Evolutionary conservation across 2,113 vertebrate genomes (phyloP).

Genomic region (Sclerurus mexicanus): DNA sequence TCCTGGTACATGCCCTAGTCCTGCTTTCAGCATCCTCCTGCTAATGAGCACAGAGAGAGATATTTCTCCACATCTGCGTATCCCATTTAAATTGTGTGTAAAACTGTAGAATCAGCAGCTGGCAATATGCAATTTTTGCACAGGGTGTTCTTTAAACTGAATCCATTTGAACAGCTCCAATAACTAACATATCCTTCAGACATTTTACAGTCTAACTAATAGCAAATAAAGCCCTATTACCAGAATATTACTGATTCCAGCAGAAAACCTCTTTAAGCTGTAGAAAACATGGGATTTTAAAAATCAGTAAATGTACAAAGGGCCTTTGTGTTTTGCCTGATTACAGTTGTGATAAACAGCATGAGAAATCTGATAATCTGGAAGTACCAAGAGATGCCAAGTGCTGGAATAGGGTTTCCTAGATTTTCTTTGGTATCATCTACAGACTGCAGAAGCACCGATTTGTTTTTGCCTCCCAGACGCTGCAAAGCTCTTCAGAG

Average conservation of each 20-base stretch:
- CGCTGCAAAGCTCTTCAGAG: constrained; percentile 66
- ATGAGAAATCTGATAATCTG: constrained; percentile 55
- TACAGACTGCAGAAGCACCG: constrained; percentile 33
- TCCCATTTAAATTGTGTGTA: background rate
- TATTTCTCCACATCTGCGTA: background rate
- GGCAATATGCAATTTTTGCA: background rate
- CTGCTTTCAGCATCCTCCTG: background rate
- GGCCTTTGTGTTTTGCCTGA: background rate
- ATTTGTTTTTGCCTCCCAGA: background rate
- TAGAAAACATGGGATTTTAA: background rate
- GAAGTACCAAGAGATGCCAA: constrained; percentile 53
- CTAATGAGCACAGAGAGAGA: background rate
- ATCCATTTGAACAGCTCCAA: background rate
- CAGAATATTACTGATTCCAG: background rate
- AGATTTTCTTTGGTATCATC: constrained; percentile 39
- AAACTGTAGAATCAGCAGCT: background rate
- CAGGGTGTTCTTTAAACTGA: background rate
- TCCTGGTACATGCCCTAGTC: accelerated
- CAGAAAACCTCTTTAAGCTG: background rate
- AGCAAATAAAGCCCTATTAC: background rate
- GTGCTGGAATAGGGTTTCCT: constrained; percentile 39
- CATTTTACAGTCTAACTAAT: background rate
- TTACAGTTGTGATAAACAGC: constrained; percentile 44
- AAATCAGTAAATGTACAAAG: background rate
- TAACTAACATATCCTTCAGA: background rate